These are phyloP conservation scores for Sisyra nigra DNA, from an alignment of 2,888 invertebrate genomes.

Conservation along the genomic window DNA sequence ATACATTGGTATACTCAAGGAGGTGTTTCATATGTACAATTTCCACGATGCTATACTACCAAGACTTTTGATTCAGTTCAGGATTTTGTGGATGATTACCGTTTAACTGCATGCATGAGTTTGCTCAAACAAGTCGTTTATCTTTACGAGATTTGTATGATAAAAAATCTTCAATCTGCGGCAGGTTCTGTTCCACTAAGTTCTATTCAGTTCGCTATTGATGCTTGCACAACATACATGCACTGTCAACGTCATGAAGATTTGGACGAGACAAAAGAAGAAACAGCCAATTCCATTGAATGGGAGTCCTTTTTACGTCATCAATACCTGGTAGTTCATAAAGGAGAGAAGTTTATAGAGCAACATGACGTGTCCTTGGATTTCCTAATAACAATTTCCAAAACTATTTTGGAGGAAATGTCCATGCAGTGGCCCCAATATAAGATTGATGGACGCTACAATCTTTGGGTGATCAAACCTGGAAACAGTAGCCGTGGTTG, in stretches of 20 bases:
- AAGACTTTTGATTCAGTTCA: constrained; percentile 35
- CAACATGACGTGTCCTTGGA: constrained; percentile 22
- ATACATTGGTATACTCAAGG: constrained; percentile 47
- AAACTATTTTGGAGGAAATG: constrained; percentile 40
- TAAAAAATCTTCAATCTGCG: constrained; percentile 27
- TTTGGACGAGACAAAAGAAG: constrained; percentile 23
- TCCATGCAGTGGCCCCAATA: constrained; percentile 41
- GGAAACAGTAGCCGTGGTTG: constrained; percentile 65
- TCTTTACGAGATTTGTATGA: constrained; percentile 22
- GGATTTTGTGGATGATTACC: constrained; percentile 53
- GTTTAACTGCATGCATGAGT: constrained; percentile 61
- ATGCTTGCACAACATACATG: constrained; percentile 49
- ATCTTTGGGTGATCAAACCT: constrained; percentile 86
- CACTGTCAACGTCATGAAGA: constrained; percentile 48
- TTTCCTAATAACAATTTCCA: constrained; percentile 28
- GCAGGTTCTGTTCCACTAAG: constrained; percentile 36
- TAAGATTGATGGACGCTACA: constrained; percentile 59
- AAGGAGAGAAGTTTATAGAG: constrained; percentile 30
- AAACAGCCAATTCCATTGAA: constrained; percentile 25
- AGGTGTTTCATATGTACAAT: constrained; percentile 43
- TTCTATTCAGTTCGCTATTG: constrained; percentile 50
- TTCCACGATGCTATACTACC: constrained; percentile 56
- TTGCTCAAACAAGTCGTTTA: constrained; percentile 46
- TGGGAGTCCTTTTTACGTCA: constrained; percentile 53
- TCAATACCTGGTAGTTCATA: constrained; percentile 44